Conservation (phyloP, 2,113 vertebrate genomes). For the Prietella phreatophila region DNA sequence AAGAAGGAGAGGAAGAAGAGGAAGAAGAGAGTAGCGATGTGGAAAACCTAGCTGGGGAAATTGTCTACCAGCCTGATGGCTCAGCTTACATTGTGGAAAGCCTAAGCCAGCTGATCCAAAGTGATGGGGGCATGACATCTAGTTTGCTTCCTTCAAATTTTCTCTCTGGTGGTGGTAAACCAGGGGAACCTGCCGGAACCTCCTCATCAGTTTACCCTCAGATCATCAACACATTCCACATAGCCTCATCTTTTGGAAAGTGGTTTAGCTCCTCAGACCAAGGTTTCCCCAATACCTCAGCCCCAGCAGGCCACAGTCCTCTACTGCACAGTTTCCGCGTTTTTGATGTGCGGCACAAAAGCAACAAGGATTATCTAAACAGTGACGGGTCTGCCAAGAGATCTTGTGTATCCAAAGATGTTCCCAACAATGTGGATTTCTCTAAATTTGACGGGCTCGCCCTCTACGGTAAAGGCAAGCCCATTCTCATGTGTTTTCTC, state of each 20-base stretch:
- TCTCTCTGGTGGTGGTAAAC: slow-evolving; percentile 75
- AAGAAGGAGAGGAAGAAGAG: slow-evolving; percentile 88
- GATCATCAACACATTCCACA: slow-evolving; percentile 99
- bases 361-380: slow-evolving; percentile 99
- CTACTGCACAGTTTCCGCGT: slow-evolving; percentile 99
- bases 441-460: slow-evolving; percentile 98
- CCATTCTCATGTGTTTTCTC: slow-evolving; percentile 99
- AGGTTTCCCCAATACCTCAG: slow-evolving; percentile 99
- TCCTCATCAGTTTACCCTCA: slow-evolving; percentile 91
- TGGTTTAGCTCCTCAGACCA: slow-evolving; percentile 97
- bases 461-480: slow-evolving; percentile 98
- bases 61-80: slow-evolving; percentile 98
- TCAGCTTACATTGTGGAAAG: slow-evolving; percentile 98
- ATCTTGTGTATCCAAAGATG: slow-evolving; percentile 99
- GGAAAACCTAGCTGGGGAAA: slow-evolving; percentile 98
- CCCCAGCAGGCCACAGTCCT: slow-evolving; percentile 95
- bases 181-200: slow-evolving; percentile 82
- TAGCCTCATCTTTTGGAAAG: slow-evolving; percentile 99
- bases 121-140: slow-evolving; percentile 77
- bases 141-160: slow-evolving; percentile 85
- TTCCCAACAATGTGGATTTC: slow-evolving; percentile 99
- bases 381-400: slow-evolving; percentile 99
- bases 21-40: slow-evolving; percentile 94
- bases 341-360: slow-evolving; percentile 99
- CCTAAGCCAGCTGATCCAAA: slow-evolving; percentile 95